A percentile compares a stretch with the other conserved stretches of the same genome.
Evolutionary conservation across 2,888 invertebrate species (phyloP).

Genomic region (Platerodrilus igneus): DNA sequence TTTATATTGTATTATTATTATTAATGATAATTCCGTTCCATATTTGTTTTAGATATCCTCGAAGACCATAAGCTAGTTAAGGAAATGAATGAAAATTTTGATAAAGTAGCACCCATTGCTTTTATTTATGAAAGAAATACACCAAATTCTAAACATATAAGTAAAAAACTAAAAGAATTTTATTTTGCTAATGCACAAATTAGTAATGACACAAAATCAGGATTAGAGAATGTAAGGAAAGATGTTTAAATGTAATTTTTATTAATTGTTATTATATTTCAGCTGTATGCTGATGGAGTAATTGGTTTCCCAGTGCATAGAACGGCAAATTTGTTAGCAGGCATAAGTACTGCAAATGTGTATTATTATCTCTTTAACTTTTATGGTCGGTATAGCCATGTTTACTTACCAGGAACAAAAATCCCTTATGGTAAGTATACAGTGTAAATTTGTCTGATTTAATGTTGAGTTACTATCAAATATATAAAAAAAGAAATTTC

Average conservation of each 20-base stretch:
- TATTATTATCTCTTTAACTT: conserved; percentile 61
- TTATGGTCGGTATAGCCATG: conserved; percentile 57
- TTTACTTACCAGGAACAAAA: conserved; percentile 50
- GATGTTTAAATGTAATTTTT: conserved; percentile 11
- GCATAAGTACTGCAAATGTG: conserved; percentile 52
- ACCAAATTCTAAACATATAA: conserved; percentile 51
- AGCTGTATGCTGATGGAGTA: conserved; percentile 57
- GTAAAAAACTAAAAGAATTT: conserved; percentile 49
- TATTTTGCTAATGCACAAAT: conserved; percentile 49
- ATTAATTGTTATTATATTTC: conserved; percentile 38
- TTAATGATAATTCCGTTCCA: no score
- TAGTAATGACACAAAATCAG: conserved; percentile 41
- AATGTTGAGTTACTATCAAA: no score
- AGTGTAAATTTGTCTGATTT: not conserved
- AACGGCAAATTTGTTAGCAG: conserved; percentile 56
- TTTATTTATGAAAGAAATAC: conserved; percentile 58
- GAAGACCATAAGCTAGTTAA: conserved; percentile 52
- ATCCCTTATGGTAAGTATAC: conserved; percentile 34
- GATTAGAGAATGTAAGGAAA: conserved; percentile 50
- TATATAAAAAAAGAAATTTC: no score
- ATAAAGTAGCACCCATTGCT: conserved; percentile 59
- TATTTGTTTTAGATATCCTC: conserved; percentile 52
- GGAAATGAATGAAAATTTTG: conserved; percentile 59
- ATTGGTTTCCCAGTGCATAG: conserved; percentile 59
- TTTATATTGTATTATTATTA: no score